Conservation (phyloP, 2,113 vertebrate genomes). For the Lepidothrix coronata region DNA sequence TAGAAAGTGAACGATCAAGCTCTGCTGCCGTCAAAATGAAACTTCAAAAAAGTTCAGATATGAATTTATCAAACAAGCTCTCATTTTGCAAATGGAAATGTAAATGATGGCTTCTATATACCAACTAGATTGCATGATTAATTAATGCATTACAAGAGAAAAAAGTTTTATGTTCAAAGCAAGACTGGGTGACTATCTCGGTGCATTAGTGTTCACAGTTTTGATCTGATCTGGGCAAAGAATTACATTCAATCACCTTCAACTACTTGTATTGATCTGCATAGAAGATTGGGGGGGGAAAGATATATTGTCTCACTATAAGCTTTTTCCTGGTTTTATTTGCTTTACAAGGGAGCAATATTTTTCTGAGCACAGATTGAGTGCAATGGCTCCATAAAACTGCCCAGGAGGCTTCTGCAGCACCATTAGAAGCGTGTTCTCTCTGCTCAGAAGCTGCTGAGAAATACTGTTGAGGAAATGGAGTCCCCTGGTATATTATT, state of each 20-base stretch:
- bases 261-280: constrained; percentile 55
- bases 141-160: background rate
- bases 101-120: constrained; percentile 16
- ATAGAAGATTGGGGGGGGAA: background rate
- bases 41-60: background rate
- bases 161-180: constrained; percentile 1
- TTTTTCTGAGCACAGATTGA: constrained; percentile 33
- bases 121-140: background rate
- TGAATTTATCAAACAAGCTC: background rate
- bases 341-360: constrained; percentile 39
- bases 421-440: background rate
- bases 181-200: background rate
- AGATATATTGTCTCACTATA: constrained; percentile 36
- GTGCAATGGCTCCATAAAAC: constrained; percentile 12
- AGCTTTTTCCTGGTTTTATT: constrained; percentile 45
- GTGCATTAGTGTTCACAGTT: background rate
- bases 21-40: background rate
- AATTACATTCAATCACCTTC: constrained; percentile 32
- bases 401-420: constrained; percentile 17
- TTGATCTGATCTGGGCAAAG: constrained; percentile 15
- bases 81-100: constrained; percentile 25
- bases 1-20: background rate
- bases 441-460: constrained; percentile 4
- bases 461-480: constrained; percentile 25
- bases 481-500: constrained; percentile 37